Evolutionary conservation across 2,797 vertebrate genomes (phyloP).

Genomic region (Acanthiza pusilla): DNA sequence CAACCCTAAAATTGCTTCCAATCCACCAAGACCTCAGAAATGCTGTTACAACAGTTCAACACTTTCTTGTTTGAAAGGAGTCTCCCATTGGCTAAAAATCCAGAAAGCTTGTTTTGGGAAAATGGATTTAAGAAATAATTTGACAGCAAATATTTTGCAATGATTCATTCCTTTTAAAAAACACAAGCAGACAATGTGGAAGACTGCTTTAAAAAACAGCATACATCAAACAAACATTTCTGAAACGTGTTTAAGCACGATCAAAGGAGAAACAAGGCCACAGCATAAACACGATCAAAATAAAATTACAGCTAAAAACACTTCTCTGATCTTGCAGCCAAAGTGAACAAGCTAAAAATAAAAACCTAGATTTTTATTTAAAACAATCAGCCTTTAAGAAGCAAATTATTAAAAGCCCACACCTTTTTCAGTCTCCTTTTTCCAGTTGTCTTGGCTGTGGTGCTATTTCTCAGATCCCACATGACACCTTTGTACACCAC

Average conservation of each 20-base stretch:
- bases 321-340: slow-evolving; percentile 65
- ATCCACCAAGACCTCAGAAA: not conserved
- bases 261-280: slow-evolving; percentile 68
- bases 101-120: slow-evolving; percentile 7
- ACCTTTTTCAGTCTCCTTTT: slow-evolving; percentile 44
- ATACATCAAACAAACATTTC: slow-evolving; percentile 69
- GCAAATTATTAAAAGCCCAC: slow-evolving; percentile 15
- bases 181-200: not conserved
- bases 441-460: slow-evolving; percentile 16
- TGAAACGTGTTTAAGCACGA: slow-evolving; percentile 65
- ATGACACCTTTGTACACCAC: slow-evolving; percentile 44
- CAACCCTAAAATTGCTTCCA: not conserved
- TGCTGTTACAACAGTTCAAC: not conserved
- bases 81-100: not conserved
- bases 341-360: slow-evolving; percentile 60
- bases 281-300: slow-evolving; percentile 62
- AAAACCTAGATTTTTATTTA: slow-evolving; percentile 29
- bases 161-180: slow-evolving; percentile 6
- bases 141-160: slow-evolving; percentile 13
- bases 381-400: slow-evolving; percentile 38
- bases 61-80: not conserved
- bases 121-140: slow-evolving; percentile 29
- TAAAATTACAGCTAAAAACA: slow-evolving; percentile 58
- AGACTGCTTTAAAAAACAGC: slow-evolving; percentile 18
- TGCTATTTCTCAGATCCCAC: slow-evolving; percentile 38